Evolutionary conservation across 2,888 invertebrate species (phyloP), one percentile per base, ranked within the genome.

Genomic region (Eupeodes latifasciatus): DNA sequence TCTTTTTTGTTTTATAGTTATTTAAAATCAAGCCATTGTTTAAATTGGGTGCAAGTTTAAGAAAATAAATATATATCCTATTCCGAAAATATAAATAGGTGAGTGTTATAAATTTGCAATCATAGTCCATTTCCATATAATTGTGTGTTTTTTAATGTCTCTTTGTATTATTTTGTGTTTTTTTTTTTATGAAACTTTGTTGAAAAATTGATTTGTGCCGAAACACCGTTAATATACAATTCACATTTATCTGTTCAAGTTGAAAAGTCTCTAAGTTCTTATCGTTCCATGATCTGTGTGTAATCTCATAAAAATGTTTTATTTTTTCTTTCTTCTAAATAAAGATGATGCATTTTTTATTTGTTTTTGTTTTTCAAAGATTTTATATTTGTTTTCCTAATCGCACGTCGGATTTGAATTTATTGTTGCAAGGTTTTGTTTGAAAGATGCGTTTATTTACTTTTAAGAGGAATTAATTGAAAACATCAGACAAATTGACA

Each of bases 81-180:
- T 12, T 66, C 27, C 27, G 66, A 66, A 66, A 66, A 66, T 66
- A 66, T 49, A 66, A 49, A 66, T 14, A 66, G 66, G 66, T 66
- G 66, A 66, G 66, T 36, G n/a, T 12, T 47, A 11, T 47, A 11
- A 27, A 12, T 12, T 59, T 59, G 59, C 59, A 59, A 36, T 59
- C 57, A 59, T 59, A 34, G 57, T 5, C 27, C 40, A 40, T 40
- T 9, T 40, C 40, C 40, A 5, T 40, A 55, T 19, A 64, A 47
- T 4, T 47, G 27, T 44, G 44, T 44, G 16, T 62, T 3, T 59
- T 5, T 62, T n/a, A 16, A 27, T 57, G 1, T 27, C 1, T 66
- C 1, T 49, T 14, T 66, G n/a, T 40, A 7, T 64, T 62, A 19
- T 62, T n/a, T 62, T 44, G 27, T 62, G 16, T 62, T 19, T 19